Evolutionary conservation across 2,113 vertebrate species (phyloP).

Genomic region (Gracilinanus agilis): DNA sequence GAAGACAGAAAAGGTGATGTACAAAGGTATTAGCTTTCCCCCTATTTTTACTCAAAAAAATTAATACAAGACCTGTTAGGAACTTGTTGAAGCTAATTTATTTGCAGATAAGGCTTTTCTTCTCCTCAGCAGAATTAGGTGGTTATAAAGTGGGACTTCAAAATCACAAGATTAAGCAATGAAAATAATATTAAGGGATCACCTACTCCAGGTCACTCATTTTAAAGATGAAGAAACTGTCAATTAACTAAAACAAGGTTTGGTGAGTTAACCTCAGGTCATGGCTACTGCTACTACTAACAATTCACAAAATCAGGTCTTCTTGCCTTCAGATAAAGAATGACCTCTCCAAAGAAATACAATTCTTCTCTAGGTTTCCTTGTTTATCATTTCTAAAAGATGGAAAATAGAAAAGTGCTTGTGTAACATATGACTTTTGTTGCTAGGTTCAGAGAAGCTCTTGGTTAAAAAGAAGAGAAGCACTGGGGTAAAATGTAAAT

Average conservation of each 20-base stretch:
- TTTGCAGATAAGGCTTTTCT: neutral
- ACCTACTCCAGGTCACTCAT: neutral
- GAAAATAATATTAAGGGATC: neutral
- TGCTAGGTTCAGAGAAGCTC: constrained; percentile 26
- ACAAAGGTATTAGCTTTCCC: neutral
- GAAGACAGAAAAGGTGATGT: constrained; percentile 67
- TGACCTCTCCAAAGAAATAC: neutral
- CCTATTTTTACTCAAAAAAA: neutral
- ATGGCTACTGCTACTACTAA: neutral
- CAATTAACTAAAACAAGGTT: neutral
- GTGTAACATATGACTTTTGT: constrained; percentile 14
- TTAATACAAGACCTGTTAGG: neutral
- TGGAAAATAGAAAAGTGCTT: constrained; percentile 27
- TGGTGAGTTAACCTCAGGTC: neutral
- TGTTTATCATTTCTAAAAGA: constrained; percentile 38
- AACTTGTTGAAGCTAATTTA: neutral
- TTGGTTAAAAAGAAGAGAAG: constrained; percentile 35
- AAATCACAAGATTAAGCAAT: neutral
- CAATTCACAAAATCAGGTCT: neutral
- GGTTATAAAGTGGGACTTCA: neutral
- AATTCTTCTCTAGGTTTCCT: neutral
- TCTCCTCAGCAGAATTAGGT: constrained; percentile 9
- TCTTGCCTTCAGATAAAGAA: neutral
- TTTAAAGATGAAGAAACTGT: neutral
- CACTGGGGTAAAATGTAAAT: constrained; percentile 24